Percentiles rank a stretch among this genome's conserved stretches.
These are phyloP conservation scores for Mycteria americana DNA, from an alignment of 2,797 vertebrate species.

Conservation along the genomic window DNA sequence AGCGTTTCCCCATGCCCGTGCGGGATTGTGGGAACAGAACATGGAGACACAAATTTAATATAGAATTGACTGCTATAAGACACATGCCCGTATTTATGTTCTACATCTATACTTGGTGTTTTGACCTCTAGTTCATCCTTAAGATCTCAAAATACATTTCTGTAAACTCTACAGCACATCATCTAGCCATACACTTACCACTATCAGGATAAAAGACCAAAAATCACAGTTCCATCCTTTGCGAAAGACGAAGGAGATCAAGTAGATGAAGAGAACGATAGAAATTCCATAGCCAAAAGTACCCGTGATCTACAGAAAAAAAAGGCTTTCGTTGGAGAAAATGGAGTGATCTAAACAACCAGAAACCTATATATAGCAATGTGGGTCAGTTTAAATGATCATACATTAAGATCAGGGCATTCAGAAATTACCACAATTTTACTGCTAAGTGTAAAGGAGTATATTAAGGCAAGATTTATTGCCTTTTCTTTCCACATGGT, in stretches of 20 bases:
- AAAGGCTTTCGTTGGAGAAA: background rate
- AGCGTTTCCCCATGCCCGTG: background rate
- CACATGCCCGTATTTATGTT: background rate
- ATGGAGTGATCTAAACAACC: background rate
- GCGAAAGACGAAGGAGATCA: conserved; percentile 84
- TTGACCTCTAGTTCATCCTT: background rate
- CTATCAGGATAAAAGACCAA: conserved; percentile 85
- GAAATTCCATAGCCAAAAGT: conserved; percentile 80
- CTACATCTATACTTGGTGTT: background rate
- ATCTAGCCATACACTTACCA: conserved; percentile 73
- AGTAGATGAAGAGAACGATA: conserved; percentile 83
- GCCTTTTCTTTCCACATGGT: background rate
- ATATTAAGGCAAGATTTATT: background rate
- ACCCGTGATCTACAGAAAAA: conserved; percentile 71
- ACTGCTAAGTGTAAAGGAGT: background rate
- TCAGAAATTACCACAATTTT: background rate
- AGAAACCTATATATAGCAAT: background rate
- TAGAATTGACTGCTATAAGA: background rate
- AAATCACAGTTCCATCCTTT: conserved; percentile 83
- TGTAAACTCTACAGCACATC: background rate
- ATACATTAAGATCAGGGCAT: background rate
- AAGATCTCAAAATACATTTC: background rate
- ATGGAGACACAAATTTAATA: accelerated
- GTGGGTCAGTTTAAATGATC: background rate
- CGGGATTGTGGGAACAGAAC: background rate